Evolutionary conservation across 2,113 vertebrate species (phyloP).

Genomic region (Corvus hawaiiensis): DNA sequence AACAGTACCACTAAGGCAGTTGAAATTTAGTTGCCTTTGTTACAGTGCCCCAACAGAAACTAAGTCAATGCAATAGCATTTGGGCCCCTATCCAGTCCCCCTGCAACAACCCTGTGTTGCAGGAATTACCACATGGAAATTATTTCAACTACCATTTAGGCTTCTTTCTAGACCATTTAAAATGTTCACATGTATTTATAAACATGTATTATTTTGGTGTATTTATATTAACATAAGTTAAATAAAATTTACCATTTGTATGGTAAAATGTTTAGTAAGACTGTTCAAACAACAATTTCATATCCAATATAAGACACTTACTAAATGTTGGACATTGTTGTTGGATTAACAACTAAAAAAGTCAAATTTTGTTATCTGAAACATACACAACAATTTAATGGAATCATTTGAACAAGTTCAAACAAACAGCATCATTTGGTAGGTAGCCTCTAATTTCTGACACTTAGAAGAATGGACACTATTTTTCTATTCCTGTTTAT

Average conservation of each 20-base stretch:
- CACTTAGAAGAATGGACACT: background rate
- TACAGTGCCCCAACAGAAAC: background rate
- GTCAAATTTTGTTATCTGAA: background rate
- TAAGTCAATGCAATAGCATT: background rate
- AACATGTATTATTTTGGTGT: background rate
- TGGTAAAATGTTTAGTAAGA: background rate
- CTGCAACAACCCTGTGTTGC: background rate
- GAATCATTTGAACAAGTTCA: background rate
- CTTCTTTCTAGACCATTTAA: background rate
- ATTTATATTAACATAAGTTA: background rate
- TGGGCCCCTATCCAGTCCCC: background rate
- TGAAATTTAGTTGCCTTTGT: constrained; percentile 15
- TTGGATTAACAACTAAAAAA: background rate
- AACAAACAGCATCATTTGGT: background rate
- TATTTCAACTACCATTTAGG: background rate
- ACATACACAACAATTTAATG: background rate
- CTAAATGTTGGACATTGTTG: background rate
- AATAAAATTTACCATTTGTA: background rate
- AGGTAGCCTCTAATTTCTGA: background rate
- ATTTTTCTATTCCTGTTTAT: background rate
- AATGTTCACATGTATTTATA: background rate
- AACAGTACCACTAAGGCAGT: background rate
- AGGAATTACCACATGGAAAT: background rate
- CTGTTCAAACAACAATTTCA: background rate
- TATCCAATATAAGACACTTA: background rate